A percentile compares a stretch with the other conserved stretches of the same genome.
Evolutionary conservation across 1,140 invertebrate species (phyloP).

Genomic region (Adoxophyes honmai): DNA sequence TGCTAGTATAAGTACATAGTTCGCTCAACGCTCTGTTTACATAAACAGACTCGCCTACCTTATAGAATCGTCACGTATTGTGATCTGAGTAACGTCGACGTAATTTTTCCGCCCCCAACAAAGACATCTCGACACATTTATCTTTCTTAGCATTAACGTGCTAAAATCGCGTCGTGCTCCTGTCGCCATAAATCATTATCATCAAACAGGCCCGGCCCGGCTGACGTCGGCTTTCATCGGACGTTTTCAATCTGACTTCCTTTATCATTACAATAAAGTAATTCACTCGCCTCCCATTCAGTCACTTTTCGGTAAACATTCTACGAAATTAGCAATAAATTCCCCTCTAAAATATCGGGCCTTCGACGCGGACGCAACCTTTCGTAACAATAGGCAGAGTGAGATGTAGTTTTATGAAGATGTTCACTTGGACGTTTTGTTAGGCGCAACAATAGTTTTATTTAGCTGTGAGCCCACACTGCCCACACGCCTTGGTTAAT

Average conservation of each 20-base stretch:
- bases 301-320: conserved; percentile 67
- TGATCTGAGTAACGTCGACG: conserved; percentile 30
- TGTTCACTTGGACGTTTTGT: conserved; percentile 72
- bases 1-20: background rate
- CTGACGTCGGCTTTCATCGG: conserved; percentile 62
- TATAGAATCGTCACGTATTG: conserved; percentile 19
- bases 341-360: conserved; percentile 56
- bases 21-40: background rate
- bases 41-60: conserved; percentile 8
- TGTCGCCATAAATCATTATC: conserved; percentile 73
- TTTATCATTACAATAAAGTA: conserved; percentile 72
- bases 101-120: conserved; percentile 38
- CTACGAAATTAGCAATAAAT: conserved; percentile 72
- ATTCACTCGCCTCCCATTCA: conserved; percentile 66
- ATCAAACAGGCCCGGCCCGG: conserved; percentile 55
- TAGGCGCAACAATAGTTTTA: conserved; percentile 72
- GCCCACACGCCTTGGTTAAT: conserved; percentile 73
- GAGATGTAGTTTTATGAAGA: conserved; percentile 69
- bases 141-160: conserved; percentile 63
- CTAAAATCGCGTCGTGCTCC: conserved; percentile 60
- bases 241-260: conserved; percentile 65
- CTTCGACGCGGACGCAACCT: conserved; percentile 39
- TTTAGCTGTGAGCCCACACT: conserved; percentile 65
- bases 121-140: conserved; percentile 55
- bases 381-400: conserved; percentile 52